Conservation (phyloP, 1,140 invertebrate genomes). For the Seison nebaliae region DNA sequence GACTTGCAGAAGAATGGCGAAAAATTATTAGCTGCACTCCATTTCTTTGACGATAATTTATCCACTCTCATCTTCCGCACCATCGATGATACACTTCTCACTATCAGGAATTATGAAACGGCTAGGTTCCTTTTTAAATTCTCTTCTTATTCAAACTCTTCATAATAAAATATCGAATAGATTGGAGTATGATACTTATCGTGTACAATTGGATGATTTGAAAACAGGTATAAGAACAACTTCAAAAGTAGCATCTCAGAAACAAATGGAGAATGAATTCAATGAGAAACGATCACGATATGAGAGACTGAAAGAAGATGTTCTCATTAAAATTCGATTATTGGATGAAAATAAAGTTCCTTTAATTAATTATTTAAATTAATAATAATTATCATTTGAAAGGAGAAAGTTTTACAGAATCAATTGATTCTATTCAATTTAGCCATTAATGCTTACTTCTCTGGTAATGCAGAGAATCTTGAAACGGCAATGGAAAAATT, state of each 20-base stretch:
- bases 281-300: conserved; percentile 58
- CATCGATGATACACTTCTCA: conserved; percentile 75
- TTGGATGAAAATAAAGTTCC: conserved; percentile 71
- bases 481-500: conserved; percentile 84
- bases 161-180: conserved; percentile 27
- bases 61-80: conserved; percentile 82
- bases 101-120: conserved; percentile 65
- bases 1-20: conserved; percentile 76
- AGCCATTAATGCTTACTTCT: conserved; percentile 78
- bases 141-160: not conserved
- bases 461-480: conserved; percentile 63
- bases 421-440: conserved; percentile 78
- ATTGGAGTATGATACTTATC: conserved; percentile 84
- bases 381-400: conserved; percentile 21
- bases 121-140: conserved; percentile 37
- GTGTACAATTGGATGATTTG: conserved; percentile 55
- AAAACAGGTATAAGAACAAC: conserved; percentile 14
- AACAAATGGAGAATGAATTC: conserved; percentile 52
- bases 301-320: conserved; percentile 62
- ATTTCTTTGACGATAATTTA: conserved; percentile 78
- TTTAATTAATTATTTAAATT: not conserved
- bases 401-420: conserved; percentile 94
- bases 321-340: conserved; percentile 75
- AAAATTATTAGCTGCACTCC: conserved; percentile 54
- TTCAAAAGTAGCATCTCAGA: conserved; percentile 25